Conservation (phyloP, 2,797 vertebrate species). For the Pipistrellus nathusii region DNA sequence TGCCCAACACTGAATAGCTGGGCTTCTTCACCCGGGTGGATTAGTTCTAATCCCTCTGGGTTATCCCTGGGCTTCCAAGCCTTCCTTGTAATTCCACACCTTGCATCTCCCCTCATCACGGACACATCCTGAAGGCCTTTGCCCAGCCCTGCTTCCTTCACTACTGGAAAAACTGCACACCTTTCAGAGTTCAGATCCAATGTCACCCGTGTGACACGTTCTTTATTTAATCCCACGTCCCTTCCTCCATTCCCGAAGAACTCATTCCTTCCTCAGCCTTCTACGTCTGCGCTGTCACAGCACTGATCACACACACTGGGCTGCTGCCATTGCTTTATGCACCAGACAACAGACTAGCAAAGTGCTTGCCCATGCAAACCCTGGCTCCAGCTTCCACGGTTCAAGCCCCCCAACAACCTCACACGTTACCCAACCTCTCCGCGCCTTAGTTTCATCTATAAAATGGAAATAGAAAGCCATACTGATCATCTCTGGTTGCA, state of each 20-base stretch:
- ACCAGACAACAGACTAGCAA: neutral
- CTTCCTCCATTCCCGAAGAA: neutral
- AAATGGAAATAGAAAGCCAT: neutral
- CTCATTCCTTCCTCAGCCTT: neutral
- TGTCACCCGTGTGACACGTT: constrained; percentile 22
- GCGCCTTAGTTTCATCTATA: neutral
- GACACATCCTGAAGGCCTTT: neutral
- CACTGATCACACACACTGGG: neutral
- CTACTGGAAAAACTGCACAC: constrained; percentile 58
- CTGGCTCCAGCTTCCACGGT: neutral
- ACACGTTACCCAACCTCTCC: neutral
- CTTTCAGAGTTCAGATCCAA: constrained; percentile 65
- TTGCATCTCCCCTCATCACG: no score
- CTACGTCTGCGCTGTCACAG: accelerated
- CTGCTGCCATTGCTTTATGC: neutral
- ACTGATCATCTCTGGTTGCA: neutral
- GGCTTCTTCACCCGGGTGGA: neutral
- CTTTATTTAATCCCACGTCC: neutral
- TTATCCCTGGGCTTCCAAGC: no score
- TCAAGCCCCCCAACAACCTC: neutral
- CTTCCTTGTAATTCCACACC: neutral
- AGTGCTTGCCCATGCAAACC: neutral
- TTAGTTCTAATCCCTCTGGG: neutral
- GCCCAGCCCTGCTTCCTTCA: neutral
- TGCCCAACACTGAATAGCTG: neutral